Percentiles rank a stretch among this genome's conserved stretches.
Evolutionary conservation across 2,888 invertebrate genomes (phyloP).

Genomic region (Malthinus seriepunctatus): DNA sequence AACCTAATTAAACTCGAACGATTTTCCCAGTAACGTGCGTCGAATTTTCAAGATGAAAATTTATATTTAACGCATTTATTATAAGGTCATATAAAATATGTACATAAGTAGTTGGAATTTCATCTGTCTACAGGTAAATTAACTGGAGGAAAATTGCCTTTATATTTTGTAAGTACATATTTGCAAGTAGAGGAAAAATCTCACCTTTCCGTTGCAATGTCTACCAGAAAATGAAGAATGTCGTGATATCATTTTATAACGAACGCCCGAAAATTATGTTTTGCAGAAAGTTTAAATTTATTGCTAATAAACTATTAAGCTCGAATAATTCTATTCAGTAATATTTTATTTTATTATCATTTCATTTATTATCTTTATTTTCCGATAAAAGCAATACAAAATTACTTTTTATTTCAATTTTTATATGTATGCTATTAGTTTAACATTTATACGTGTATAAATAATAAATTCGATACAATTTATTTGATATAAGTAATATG

Average conservation of each 20-base stretch:
- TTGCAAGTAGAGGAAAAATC: constrained; percentile 15
- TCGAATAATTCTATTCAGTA: constrained; percentile 8
- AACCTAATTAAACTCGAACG: too few species aligned
- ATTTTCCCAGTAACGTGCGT: too few species aligned
- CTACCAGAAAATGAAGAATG: constrained; percentile 39
- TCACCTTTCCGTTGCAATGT: constrained; percentile 42
- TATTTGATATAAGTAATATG: neutral
- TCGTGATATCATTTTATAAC: constrained; percentile 21
- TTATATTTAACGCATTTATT: too few species aligned
- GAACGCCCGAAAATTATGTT: neutral
- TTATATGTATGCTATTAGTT: constrained; percentile 1
- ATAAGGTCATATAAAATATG: neutral
- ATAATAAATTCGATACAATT: constrained; percentile 1
- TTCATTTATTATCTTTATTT: constrained; percentile 9
- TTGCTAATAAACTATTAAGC: constrained; percentile 6
- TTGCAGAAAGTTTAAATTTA: neutral
- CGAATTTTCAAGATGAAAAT: too few species aligned
- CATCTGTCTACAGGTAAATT: neutral
- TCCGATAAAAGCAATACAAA: neutral
- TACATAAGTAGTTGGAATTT: neutral
- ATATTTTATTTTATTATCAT: constrained; percentile 11
- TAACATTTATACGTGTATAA: neutral
- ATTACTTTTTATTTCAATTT: neutral
- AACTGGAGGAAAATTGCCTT: too few species aligned
- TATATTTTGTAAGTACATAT: neutral